These are phyloP conservation scores for Ceuthmochares aereus DNA, from an alignment of 2,113 vertebrate species.

Conservation along the genomic window DNA sequence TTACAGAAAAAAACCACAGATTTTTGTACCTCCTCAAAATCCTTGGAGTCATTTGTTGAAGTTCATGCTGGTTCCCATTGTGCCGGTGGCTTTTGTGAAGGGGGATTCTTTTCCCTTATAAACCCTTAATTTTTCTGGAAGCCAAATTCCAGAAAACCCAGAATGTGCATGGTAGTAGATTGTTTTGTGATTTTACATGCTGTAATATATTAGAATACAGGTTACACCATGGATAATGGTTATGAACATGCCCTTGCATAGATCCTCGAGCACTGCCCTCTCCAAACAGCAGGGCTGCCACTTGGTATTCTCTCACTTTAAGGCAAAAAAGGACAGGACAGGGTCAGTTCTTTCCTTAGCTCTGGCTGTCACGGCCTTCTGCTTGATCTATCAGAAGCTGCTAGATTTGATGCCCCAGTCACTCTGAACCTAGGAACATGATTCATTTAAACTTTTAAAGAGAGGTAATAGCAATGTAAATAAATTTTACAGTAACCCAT, in stretches of 20 bases:
- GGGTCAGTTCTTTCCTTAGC: not conserved
- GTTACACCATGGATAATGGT: not conserved
- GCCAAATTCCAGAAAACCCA: not conserved
- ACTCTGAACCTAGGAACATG: not conserved
- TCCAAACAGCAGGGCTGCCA: not conserved
- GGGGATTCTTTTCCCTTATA: not conserved
- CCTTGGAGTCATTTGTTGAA: not conserved
- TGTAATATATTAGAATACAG: not conserved
- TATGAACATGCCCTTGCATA: rapidly evolving
- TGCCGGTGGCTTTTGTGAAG: not conserved
- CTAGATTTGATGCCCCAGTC: not conserved
- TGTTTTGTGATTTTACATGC: rapidly evolving
- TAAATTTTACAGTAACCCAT: conserved; percentile 59
- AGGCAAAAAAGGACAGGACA: not conserved
- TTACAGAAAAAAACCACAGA: not conserved
- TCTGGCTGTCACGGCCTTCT: not conserved
- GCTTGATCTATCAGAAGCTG: not conserved
- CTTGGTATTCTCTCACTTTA: not conserved
- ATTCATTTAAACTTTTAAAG: conserved; percentile 38
- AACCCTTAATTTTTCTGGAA: not conserved
- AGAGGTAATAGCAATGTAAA: conserved; percentile 37
- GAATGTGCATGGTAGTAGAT: rapidly evolving
- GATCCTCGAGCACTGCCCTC: not conserved
- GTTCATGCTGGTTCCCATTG: not conserved
- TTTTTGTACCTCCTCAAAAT: not conserved